A percentile compares a stretch with the other conserved stretches of the same genome.
phyloP scores from a whole-genome alignment of 2,888 invertebrate species.

The Ethmia dodecea region DNA sequence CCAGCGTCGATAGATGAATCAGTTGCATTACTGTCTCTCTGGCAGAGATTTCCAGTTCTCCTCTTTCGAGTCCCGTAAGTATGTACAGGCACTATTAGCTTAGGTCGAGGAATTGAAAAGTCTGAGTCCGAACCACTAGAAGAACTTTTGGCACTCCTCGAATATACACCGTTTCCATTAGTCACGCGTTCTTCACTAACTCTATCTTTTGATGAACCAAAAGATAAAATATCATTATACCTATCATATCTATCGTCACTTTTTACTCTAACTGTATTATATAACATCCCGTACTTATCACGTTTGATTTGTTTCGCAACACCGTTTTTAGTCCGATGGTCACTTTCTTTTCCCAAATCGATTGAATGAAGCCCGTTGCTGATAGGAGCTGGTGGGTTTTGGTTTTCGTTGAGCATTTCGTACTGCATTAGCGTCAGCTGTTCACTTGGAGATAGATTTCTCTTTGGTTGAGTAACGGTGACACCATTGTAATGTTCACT shows the following conservation, averaged over 20 bases:
- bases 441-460: constrained; percentile 71
- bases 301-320: constrained; percentile 62
- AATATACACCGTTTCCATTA: constrained; percentile 35
- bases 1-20: constrained; percentile 63
- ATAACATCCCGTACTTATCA: constrained; percentile 66
- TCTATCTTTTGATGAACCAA: constrained; percentile 45
- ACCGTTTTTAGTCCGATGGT: constrained; percentile 65
- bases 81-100: constrained; percentile 92
- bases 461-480: constrained; percentile 73
- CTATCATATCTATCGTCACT: constrained; percentile 69
- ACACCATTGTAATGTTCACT: constrained; percentile 53
- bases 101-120: constrained; percentile 90
- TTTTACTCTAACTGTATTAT: constrained; percentile 72
- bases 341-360: constrained; percentile 64
- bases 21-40: constrained; percentile 65
- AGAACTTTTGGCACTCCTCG: constrained; percentile 69
- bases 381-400: constrained; percentile 40
- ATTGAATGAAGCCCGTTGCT: constrained; percentile 52
- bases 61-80: constrained; percentile 89
- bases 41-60: constrained; percentile 86
- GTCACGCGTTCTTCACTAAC: constrained; percentile 51
- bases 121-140: constrained; percentile 80
- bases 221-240: constrained; percentile 63
- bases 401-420: constrained; percentile 58
- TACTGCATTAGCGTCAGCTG: constrained; percentile 71